phyloP scores from a whole-genome alignment of 2,113 vertebrate species.

The Lophius piscatorius region DNA sequence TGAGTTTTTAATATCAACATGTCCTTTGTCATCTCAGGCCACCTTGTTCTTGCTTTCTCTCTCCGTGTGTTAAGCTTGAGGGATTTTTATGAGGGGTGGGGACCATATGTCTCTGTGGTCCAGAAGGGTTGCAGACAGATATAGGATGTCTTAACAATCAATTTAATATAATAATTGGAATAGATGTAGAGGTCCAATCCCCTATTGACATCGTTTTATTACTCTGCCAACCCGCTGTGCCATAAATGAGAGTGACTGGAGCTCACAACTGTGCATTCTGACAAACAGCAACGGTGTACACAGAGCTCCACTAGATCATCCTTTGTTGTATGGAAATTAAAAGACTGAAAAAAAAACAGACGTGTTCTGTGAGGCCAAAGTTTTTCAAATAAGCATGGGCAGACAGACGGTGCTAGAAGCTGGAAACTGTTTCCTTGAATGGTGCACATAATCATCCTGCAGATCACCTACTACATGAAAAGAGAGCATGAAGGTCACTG shows the following conservation, averaged over 20 bases:
- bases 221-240: slow-evolving; percentile 61
- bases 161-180: slow-evolving; percentile 67
- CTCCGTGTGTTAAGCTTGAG: slow-evolving; percentile 35
- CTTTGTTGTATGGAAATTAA: slow-evolving; percentile 58
- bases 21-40: slow-evolving; percentile 7
- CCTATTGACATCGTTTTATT: slow-evolving; percentile 68
- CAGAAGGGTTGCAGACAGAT: slow-evolving; percentile 53
- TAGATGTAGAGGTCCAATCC: slow-evolving; percentile 72
- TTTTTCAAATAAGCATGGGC: slow-evolving; percentile 41
- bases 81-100: slow-evolving; percentile 54
- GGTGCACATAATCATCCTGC: slow-evolving; percentile 9
- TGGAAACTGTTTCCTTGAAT: slow-evolving; percentile 14
- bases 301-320: slow-evolving; percentile 38
- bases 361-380: slow-evolving; percentile 36
- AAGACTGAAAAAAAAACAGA: slow-evolving; percentile 29
- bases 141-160: slow-evolving; percentile 60
- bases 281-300: slow-evolving; percentile 19
- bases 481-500: slow-evolving; percentile 31
- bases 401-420: slow-evolving; percentile 32
- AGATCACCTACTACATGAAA: slow-evolving; percentile 11
- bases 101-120: slow-evolving; percentile 39
- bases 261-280: slow-evolving; percentile 31
- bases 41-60: slow-evolving; percentile 14
- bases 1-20: slow-evolving; percentile 9
- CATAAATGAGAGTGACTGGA: slow-evolving; percentile 62